These are phyloP conservation scores for Drosophila engyochracea DNA, from an alignment of 2,888 invertebrate genomes.

Conservation along the genomic window DNA sequence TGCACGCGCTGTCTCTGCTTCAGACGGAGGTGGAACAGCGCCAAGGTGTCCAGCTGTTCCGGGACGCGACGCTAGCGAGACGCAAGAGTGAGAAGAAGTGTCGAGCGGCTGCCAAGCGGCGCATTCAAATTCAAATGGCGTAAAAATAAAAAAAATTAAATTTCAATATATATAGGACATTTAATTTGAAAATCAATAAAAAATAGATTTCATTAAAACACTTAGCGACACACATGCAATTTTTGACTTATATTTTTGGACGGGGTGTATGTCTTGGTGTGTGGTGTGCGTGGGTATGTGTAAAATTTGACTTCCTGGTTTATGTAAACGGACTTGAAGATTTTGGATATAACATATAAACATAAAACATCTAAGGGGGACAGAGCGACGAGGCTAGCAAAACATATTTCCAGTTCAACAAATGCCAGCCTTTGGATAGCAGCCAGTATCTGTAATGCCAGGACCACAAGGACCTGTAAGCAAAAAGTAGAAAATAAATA, in stretches of 20 bases:
- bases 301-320: conserved; percentile 4
- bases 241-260: conserved; percentile 13
- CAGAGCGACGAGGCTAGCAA: conserved; percentile 40
- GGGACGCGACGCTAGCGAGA: conserved; percentile 89
- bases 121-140: conserved; percentile 78
- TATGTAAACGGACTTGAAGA: conserved; percentile 52
- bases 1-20: conserved; percentile 92
- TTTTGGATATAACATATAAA: conserved; percentile 58
- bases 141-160: conserved; percentile 7
- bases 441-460: conserved; percentile 41
- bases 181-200: conserved; percentile 39
- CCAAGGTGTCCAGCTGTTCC: conserved; percentile 91
- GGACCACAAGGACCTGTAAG: conserved; percentile 58
- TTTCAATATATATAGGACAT: conserved; percentile 23
- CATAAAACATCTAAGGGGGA: conserved; percentile 20
- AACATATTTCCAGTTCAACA: conserved; percentile 66
- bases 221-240: conserved; percentile 32
- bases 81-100: conserved; percentile 88
- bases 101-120: conserved; percentile 73
- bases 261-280: not conserved
- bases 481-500: not conserved
- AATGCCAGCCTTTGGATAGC: conserved; percentile 83
- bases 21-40: conserved; percentile 91
- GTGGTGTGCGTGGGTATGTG: not conserved
- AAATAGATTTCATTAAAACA: conserved; percentile 25